Evolutionary conservation across 1,140 invertebrate species (phyloP).

Genomic region (Drosophila mauritiana): DNA sequence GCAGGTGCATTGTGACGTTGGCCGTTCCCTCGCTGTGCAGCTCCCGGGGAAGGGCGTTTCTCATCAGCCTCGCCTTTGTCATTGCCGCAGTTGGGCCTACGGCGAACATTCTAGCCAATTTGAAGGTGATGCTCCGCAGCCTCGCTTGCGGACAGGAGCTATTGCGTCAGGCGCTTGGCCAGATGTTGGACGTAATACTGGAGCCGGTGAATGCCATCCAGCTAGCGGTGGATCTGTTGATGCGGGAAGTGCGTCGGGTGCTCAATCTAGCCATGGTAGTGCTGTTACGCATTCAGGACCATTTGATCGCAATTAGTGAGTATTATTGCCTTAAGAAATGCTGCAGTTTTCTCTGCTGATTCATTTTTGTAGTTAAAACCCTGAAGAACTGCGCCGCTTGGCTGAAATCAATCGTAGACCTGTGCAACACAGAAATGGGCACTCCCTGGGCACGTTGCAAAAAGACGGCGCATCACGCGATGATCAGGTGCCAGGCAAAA

Average conservation of each 20-base stretch:
- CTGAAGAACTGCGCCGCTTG: slow-evolving; percentile 89
- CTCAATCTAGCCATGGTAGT: slow-evolving; percentile 87
- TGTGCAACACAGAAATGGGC: slow-evolving; percentile 90
- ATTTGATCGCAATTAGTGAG: slow-evolving; percentile 85
- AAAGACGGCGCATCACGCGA: slow-evolving; percentile 87
- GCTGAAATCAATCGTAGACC: slow-evolving; percentile 88
- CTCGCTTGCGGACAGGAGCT: slow-evolving; percentile 92
- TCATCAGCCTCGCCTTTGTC: slow-evolving; percentile 91
- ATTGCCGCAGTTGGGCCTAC: slow-evolving; percentile 91
- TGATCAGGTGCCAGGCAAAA: slow-evolving; percentile 87
- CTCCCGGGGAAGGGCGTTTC: slow-evolving; percentile 90
- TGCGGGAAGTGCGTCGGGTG: slow-evolving; percentile 87
- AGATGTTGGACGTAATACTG: slow-evolving; percentile 88
- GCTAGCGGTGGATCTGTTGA: slow-evolving; percentile 87
- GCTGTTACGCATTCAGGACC: slow-evolving; percentile 86
- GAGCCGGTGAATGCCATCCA: slow-evolving; percentile 88
- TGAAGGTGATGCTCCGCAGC: slow-evolving; percentile 90
- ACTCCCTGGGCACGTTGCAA: slow-evolving; percentile 87
- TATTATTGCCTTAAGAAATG: slow-evolving; percentile 59
- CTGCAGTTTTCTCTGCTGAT: too few relatives aligned
- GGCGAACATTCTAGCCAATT: slow-evolving; percentile 91
- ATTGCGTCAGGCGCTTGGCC: slow-evolving; percentile 87
- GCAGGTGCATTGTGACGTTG: slow-evolving; percentile 88
- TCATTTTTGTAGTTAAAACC: slow-evolving; percentile 86
- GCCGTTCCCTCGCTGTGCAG: slow-evolving; percentile 92